Conservation (phyloP, 2,797 vertebrate species). For the Lagocephalus sceleratus region DNA sequence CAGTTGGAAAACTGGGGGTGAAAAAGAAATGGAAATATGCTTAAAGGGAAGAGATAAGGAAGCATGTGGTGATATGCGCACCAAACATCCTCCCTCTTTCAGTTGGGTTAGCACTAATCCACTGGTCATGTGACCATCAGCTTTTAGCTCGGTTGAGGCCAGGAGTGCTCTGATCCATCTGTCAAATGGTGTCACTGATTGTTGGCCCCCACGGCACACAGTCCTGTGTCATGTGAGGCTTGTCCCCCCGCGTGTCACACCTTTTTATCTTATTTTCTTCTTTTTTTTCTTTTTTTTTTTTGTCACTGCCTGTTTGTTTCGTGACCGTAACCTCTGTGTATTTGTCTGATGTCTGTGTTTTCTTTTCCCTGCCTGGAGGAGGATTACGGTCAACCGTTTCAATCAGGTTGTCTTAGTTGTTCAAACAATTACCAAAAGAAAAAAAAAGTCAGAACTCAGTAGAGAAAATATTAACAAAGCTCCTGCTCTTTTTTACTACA, state of each 20-base stretch:
- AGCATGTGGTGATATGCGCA: constrained; percentile 58
- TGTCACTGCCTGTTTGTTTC: too few species aligned
- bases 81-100: constrained; percentile 58
- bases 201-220: constrained; percentile 45
- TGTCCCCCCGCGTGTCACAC: too few species aligned
- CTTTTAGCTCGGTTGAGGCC: constrained; percentile 55
- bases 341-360: neutral
- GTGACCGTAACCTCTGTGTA: too few species aligned
- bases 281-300: too few species aligned
- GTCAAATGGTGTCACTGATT: constrained; percentile 58
- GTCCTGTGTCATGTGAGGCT: constrained; percentile 14
- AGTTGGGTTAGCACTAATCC: constrained; percentile 71
- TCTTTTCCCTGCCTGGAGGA: constrained; percentile 14
- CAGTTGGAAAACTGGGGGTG: neutral
- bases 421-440: neutral
- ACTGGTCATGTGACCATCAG: constrained; percentile 66
- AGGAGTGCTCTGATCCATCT: constrained; percentile 60
- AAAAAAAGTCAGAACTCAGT: too few species aligned
- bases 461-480: too few species aligned
- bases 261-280: too few species aligned
- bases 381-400: constrained; percentile 9
- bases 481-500: too few species aligned
- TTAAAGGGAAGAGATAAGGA: constrained; percentile 66
- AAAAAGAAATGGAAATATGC: constrained; percentile 53
- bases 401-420: constrained; percentile 4